Percentiles rank a stretch among this genome's conserved stretches.
These are phyloP conservation scores for Hippocampus abdominalis DNA, from an alignment of 2,113 vertebrate genomes.

Conservation along the genomic window DNA sequence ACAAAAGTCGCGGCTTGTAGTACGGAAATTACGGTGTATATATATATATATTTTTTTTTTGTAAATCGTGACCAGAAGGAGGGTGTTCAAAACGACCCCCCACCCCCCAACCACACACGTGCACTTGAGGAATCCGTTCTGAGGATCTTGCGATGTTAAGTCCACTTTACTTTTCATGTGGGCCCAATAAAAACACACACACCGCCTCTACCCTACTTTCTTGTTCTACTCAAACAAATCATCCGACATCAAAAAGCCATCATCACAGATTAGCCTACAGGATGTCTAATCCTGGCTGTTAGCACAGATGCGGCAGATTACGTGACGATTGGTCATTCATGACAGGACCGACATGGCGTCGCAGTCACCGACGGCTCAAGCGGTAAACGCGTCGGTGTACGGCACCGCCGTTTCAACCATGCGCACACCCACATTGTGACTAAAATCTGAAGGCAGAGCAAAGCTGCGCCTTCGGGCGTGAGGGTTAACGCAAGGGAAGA, in stretches of 20 bases:
- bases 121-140: slow-evolving; percentile 33
- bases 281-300: slow-evolving; percentile 66
- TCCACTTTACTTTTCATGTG: slow-evolving; percentile 48
- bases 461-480: slow-evolving; percentile 51
- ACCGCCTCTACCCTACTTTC: slow-evolving; percentile 52
- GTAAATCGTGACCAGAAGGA: slow-evolving; percentile 18
- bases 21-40: no score
- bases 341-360: slow-evolving; percentile 63
- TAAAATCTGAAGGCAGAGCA: slow-evolving; percentile 42
- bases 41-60: no score
- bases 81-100: slow-evolving; percentile 38
- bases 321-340: slow-evolving; percentile 43
- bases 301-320: slow-evolving; percentile 71
- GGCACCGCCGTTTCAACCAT: slow-evolving; percentile 61
- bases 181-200: no score
- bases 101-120: slow-evolving; percentile 25
- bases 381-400: slow-evolving; percentile 65
- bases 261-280: slow-evolving; percentile 57
- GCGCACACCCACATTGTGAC: slow-evolving; percentile 37
- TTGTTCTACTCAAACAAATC: slow-evolving; percentile 44
- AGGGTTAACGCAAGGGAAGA: slow-evolving; percentile 57
- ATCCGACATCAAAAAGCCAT: slow-evolving; percentile 65
- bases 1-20: no score
- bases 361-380: slow-evolving; percentile 65
- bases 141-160: slow-evolving; percentile 27